Base-by-base conservation (phyloP, 2,888 invertebrate species). In the Megastigmus dorsalis region DNA sequence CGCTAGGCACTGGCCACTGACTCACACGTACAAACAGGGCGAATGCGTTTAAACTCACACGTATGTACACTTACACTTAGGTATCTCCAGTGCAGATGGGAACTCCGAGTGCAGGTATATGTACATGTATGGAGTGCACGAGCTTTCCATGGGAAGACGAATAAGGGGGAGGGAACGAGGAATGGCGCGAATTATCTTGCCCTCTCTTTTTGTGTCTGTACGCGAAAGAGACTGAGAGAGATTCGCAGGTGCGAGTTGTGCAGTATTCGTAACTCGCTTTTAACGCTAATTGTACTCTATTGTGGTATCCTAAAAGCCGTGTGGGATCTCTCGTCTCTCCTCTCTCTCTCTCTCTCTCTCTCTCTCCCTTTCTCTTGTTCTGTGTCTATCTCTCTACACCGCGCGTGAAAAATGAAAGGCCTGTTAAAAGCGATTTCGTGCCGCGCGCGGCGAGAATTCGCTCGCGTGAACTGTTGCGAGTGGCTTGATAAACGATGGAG, bases 271-370 rank as follows among this genome's bases (percentile, higher is more conserved):
- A 69, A 69, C 69, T 76, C 69, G 65, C 73, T 72, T 72, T 75
- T 66, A 76, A 18, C 65, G 60, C 69, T 76, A 73, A 76, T 73
- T 76, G 73, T 55, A 69, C 66, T 73, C 73, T 69, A 73, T 67
- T 75, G 71, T 67, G 60, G 57, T 33, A n/a, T 28, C 38, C 69
- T 70, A 70, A 74, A 74, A 74, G 63, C 73, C 52, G 52, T 43
- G 50, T 41, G 60, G 70, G 62, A 38, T 62, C 13, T 62, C 41
- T 55, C 67, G n/a, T n/a, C n/a, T n/a, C n/a, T n/a, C n/a, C n/a
- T n/a, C n/a, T n/a, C n/a, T n/a, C n/a, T n/a, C n/a, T n/a, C n/a
- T n/a, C n/a, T n/a, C n/a, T n/a, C n/a, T n/a, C n/a, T n/a, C n/a
- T n/a, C n/a, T n/a, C n/a, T n/a, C n/a, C n/a, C n/a, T n/a, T n/a